Evolutionary conservation across 1,140 invertebrate genomes (phyloP), one percentile per base, ranked within the genome.

Genomic region (Ridgeia piscesae): DNA sequence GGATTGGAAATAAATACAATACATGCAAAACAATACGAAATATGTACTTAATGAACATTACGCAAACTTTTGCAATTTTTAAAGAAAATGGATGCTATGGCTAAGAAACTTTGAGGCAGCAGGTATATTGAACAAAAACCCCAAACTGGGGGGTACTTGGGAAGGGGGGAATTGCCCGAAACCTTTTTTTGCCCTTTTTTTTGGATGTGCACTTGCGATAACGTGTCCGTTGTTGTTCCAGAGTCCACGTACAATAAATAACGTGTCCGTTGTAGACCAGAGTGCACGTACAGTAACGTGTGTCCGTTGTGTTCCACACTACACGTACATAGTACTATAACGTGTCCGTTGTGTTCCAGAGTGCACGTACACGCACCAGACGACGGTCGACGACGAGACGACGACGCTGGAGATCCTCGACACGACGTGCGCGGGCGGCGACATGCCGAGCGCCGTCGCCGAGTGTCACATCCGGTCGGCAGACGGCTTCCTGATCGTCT

Each of bases 341-440:
- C 11, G 4, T 6, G n/a, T 6, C 17, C 8, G n/a, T n/a, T 17
- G n/a, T 33, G n/a, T 33, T 89, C 27, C 1, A 90, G 89, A 90
- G n/a, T 90, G 35, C 35, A 35, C 89, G 34, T 90, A 90, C 89
- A 90, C 34, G 2, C 89, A 90, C n/a, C 89, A 90, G 31, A 90
- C 89, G 21, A 34, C 33, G 35, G 89, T 90, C 9, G 89, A 90
- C 35, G 89, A 90, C 34, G 89, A 90, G 89, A 34, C 35, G 35
- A 35, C 21, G 34, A 89, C 88, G 14, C 50, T 96, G 58, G 95
- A 95, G 92, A 95, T 99, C 95, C 96, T 99, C 94, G 98, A 99
- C 95, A 99, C 98, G n/a, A 98, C 98, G 34, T 98, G 98, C 0
- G 98, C 99, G n/a, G n/a, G n/a, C 95, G 98, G 99, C 95, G 98